These are phyloP conservation scores for Noturus placidus DNA, from an alignment of 2,113 vertebrate genomes.

Conservation along the genomic window DNA sequence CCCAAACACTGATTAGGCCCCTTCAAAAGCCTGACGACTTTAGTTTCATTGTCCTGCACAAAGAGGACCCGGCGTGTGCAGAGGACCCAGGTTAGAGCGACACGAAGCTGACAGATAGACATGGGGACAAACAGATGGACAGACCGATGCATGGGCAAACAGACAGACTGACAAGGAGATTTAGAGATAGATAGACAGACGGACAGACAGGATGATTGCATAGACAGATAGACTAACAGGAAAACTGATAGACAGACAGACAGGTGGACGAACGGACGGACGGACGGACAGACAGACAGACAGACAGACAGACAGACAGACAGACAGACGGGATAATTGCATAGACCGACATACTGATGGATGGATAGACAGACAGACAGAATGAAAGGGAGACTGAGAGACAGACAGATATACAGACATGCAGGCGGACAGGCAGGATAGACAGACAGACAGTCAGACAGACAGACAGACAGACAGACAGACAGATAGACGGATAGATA, in stretches of 20 bases:
- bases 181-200: neutral
- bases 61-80: conserved; percentile 19
- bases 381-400: too few relatives aligned
- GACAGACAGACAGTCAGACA: neutral
- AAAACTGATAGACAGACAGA: neutral
- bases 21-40: conserved; percentile 61
- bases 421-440: too few relatives aligned
- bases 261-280: too few relatives aligned
- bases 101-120: neutral
- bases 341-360: neutral
- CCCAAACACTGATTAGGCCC: conserved; percentile 68
- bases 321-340: neutral
- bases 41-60: conserved; percentile 42
- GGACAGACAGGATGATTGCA: too few relatives aligned
- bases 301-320: neutral
- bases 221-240: neutral
- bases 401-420: neutral
- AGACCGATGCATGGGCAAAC: neutral
- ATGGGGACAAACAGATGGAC: neutral
- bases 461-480: neutral
- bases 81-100: neutral
- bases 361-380: neutral
- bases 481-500: neutral
- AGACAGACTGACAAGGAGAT: neutral
- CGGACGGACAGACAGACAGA: neutral